Conservation (phyloP, 1,140 invertebrate genomes). For the Archivesica marissinica region DNA sequence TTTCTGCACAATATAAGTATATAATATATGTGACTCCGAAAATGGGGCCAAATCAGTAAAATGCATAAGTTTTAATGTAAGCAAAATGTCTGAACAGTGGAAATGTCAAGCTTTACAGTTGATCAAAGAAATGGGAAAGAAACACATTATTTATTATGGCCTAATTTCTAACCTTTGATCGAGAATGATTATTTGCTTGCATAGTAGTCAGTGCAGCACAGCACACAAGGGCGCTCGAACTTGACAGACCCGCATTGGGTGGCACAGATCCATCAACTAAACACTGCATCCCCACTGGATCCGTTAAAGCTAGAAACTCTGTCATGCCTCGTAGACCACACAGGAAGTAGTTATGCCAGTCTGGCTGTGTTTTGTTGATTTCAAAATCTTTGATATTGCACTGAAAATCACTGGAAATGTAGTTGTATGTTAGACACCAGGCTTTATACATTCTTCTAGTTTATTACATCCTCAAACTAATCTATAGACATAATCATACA, state of each 20-base stretch:
- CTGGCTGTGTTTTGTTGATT: constrained; percentile 85
- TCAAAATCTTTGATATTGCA: constrained; percentile 83
- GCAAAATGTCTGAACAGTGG: too few species aligned
- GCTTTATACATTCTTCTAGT: too few species aligned
- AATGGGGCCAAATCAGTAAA: too few species aligned
- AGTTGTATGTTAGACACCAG: too few species aligned
- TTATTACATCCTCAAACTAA: too few species aligned
- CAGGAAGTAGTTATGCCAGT: constrained; percentile 97
- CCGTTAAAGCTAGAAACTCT: constrained; percentile 69
- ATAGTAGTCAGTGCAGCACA: constrained; percentile 93
- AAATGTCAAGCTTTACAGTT: too few species aligned
- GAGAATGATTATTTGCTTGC: constrained; percentile 86
- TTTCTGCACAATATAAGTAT: constrained; percentile 85
- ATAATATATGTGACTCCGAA: too few species aligned
- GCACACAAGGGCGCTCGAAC: constrained; percentile 98
- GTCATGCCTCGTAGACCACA: constrained; percentile 94
- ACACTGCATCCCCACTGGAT: constrained; percentile 88
- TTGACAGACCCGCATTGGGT: constrained; percentile 96
- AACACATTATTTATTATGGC: too few species aligned
- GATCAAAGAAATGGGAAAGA: too few species aligned
- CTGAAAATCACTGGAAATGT: constrained; percentile 73
- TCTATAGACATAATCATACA: too few species aligned
- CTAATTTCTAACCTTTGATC: constrained; percentile 82
- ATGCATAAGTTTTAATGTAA: too few species aligned
- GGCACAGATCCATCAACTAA: constrained; percentile 94